These are phyloP conservation scores for Propsilocerus akamusi DNA, from an alignment of 1,140 invertebrate species.

Conservation along the genomic window DNA sequence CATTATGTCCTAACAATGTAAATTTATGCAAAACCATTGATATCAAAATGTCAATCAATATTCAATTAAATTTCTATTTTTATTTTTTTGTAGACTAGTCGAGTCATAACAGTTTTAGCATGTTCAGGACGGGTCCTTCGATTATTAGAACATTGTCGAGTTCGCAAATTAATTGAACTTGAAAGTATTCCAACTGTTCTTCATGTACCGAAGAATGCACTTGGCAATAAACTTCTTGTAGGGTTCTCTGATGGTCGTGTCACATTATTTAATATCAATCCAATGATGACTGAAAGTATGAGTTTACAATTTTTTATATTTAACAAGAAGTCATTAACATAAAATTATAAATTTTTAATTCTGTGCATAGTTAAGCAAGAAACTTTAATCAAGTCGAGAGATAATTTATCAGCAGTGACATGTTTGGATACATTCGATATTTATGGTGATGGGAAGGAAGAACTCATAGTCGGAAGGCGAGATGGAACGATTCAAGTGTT, in stretches of 20 bases:
- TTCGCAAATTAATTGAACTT: conserved; percentile 42
- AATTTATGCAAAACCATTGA: conserved; percentile 4
- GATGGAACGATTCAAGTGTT: conserved; percentile 45
- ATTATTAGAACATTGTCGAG: conserved; percentile 39
- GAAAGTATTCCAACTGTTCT: conserved; percentile 40
- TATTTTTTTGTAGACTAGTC: conserved; percentile 22
- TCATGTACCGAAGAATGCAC: conserved; percentile 38
- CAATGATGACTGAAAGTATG: conserved; percentile 12
- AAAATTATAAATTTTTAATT: neutral
- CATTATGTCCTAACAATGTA: conserved; percentile 43
- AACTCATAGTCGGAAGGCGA: conserved; percentile 47
- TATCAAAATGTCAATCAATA: neutral
- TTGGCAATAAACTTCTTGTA: conserved; percentile 46
- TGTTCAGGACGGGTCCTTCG: conserved; percentile 54
- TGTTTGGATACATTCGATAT: conserved; percentile 50
- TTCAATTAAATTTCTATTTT: conserved; percentile 1
- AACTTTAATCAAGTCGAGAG: conserved; percentile 15
- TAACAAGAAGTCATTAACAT: neutral
- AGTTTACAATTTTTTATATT: conserved; percentile 6
- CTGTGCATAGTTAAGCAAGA: conserved; percentile 7
- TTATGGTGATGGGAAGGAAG: conserved; percentile 38
- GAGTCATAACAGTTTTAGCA: conserved; percentile 43
- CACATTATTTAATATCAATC: conserved; percentile 36
- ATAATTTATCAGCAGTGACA: conserved; percentile 34
- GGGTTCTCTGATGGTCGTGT: conserved; percentile 67